phyloP scores from a whole-genome alignment of 2,113 vertebrate species.

The Podarcis muralis region DNA sequence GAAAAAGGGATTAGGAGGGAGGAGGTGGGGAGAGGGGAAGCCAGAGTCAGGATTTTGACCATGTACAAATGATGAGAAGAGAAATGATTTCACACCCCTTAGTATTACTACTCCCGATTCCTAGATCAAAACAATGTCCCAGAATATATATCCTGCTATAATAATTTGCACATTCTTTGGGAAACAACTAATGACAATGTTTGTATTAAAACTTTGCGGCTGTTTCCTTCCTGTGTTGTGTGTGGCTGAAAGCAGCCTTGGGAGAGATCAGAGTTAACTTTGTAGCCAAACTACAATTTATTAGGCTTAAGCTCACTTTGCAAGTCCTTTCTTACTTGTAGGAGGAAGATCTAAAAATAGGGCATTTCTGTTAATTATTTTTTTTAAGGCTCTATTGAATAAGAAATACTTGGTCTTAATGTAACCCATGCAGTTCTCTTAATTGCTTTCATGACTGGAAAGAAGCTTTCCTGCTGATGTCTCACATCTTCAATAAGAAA shows the following conservation, averaged over 20 bases:
- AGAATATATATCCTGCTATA: neutral
- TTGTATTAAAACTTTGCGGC: neutral
- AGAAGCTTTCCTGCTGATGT: neutral
- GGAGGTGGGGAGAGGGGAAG: too few species aligned
- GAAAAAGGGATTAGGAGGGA: too few species aligned
- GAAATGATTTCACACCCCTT: neutral
- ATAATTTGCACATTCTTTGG: neutral
- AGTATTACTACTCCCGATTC: neutral
- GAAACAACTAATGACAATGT: neutral
- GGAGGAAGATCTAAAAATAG: neutral
- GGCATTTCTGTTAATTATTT: neutral
- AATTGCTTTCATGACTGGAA: constrained; percentile 1
- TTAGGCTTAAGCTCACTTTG: neutral
- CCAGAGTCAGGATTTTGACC: neutral
- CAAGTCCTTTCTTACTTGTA: neutral
- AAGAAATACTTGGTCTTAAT: neutral
- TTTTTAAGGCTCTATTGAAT: neutral
- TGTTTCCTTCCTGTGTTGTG: neutral
- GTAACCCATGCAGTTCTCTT: neutral
- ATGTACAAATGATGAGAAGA: neutral
- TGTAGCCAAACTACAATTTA: neutral
- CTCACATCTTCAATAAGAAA: too few species aligned
- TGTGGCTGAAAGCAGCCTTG: neutral
- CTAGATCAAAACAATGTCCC: neutral
- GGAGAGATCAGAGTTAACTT: neutral